Evolutionary conservation across 2,888 invertebrate genomes (phyloP).

Genomic region (Augiades crinisus): DNA sequence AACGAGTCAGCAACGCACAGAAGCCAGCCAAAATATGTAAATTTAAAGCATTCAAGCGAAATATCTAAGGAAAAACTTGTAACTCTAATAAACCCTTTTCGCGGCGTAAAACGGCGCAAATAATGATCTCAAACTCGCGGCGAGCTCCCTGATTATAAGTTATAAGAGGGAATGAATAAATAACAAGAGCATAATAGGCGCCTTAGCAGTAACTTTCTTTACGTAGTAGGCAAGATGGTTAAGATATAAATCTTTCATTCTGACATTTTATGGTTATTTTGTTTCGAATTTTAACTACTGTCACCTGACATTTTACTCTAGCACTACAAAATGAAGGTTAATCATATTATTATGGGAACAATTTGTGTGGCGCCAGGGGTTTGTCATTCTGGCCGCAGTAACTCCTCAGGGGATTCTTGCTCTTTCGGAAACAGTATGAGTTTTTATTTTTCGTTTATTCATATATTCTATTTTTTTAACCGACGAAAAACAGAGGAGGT

Average conservation of each 20-base stretch:
- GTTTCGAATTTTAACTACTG: background rate
- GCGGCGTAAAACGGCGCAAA: slow-evolving; percentile 23
- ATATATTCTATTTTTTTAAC: too few relatives aligned
- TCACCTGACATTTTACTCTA: background rate
- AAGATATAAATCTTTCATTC: background rate
- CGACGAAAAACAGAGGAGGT: too few relatives aligned
- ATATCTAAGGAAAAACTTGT: slow-evolving; percentile 11
- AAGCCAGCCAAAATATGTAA: background rate
- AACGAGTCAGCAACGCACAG: too few relatives aligned
- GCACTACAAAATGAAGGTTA: too few relatives aligned
- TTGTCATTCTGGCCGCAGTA: too few relatives aligned
- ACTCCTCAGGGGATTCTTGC: too few relatives aligned
- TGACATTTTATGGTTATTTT: slow-evolving; percentile 7
- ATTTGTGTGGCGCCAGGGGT: too few relatives aligned
- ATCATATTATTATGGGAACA: too few relatives aligned
- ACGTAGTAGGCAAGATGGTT: slow-evolving; percentile 24
- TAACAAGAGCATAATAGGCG: slow-evolving; percentile 18
- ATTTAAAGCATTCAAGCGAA: background rate
- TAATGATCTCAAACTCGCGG: slow-evolving; percentile 29
- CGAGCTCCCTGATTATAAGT: slow-evolving; percentile 19
- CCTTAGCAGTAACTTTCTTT: slow-evolving; percentile 15
- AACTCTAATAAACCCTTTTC: slow-evolving; percentile 9
- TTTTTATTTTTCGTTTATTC: too few relatives aligned
- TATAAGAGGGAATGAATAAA: slow-evolving; percentile 25
- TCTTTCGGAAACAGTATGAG: too few relatives aligned